Base-by-base conservation (phyloP, 2,797 vertebrate genomes). In the Macropus fuliginosus region DNA sequence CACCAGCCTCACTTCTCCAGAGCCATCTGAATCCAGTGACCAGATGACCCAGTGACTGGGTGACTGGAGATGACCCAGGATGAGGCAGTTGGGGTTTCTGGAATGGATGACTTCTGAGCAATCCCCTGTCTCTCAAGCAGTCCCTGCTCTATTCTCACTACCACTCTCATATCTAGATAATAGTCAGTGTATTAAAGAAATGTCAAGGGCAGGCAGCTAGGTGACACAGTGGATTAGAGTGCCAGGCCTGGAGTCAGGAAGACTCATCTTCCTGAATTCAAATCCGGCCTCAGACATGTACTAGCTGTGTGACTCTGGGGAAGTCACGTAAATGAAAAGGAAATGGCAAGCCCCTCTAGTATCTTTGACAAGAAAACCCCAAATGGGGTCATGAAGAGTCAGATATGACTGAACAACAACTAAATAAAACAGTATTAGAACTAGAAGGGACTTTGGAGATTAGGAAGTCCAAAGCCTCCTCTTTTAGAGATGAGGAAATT, bases 401-500 rank as follows among this genome's bases (percentile, higher is more conserved):
- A 50, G 74, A 46, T 24, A 10, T 0, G 21, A 87, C 40, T 50
- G 40, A 87, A 50, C 40, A 50, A 81, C 40, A 46, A 46, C 34
- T 40, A 74, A 74, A 74, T 74, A 3, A 74, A 74, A 16, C 13
- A 74, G 46, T 46, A 4, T 11, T 46, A 24, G 40, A 81, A 81
- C 74, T 81, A 10, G 74, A 46, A 27, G 21, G 21, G 18, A 21
- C 21, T 46, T 46, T 87, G 40, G 74, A 87, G 74, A 27, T 87
- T 40, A 50, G 40, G 40, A 50, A 50, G 24, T 87, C 74, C 21
- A 50, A 50, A 87, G 9, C 24, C 40, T 87, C 40, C 11, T 10
- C 46, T 91, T 92, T 95, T 93, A 93, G 46, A 89, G 16, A 54
- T 94, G 14, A 93, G n/a, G 29, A 90, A 90, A 93, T 91, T 91